These are phyloP conservation scores for Sebastes hopkinsi DNA, from an alignment of 2,797 vertebrate species.

Conservation along the genomic window DNA sequence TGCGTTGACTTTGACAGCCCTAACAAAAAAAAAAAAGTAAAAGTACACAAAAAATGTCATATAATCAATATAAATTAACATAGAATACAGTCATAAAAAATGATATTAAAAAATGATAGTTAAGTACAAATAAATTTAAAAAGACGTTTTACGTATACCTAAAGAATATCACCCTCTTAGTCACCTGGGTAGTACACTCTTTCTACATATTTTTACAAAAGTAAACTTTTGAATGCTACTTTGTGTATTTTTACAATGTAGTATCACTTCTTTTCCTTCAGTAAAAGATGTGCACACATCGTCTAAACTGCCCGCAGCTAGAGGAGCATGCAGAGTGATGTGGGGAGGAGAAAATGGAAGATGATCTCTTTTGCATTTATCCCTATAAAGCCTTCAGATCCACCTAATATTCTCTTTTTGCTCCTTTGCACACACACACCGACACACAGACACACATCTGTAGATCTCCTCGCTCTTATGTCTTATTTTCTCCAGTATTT, in stretches of 20 bases:
- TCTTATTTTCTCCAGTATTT: slow-evolving; percentile 13
- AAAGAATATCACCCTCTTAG: neutral
- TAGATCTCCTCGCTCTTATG: neutral
- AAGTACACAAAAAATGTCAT: neutral
- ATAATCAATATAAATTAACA: too few species aligned
- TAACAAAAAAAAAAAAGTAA: neutral
- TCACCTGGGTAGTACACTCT: neutral
- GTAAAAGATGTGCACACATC: neutral
- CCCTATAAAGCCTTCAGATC: neutral
- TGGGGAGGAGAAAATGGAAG: neutral
- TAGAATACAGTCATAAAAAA: too few species aligned
- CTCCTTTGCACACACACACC: neutral
- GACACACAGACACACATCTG: neutral
- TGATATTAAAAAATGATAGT: too few species aligned
- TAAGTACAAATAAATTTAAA: too few species aligned
- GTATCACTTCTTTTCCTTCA: neutral
- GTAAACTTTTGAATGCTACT: neutral
- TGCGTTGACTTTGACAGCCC: too few species aligned
- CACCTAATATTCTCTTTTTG: neutral
- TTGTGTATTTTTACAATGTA: neutral
- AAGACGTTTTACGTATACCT: too few species aligned
- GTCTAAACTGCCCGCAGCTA: neutral
- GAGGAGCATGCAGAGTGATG: neutral
- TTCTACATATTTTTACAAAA: neutral
- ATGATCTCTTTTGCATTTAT: neutral